Evolutionary conservation across 2,888 invertebrate species (phyloP), one percentile per base, ranked within the genome.

Genomic region (Drosophila conformis): DNA sequence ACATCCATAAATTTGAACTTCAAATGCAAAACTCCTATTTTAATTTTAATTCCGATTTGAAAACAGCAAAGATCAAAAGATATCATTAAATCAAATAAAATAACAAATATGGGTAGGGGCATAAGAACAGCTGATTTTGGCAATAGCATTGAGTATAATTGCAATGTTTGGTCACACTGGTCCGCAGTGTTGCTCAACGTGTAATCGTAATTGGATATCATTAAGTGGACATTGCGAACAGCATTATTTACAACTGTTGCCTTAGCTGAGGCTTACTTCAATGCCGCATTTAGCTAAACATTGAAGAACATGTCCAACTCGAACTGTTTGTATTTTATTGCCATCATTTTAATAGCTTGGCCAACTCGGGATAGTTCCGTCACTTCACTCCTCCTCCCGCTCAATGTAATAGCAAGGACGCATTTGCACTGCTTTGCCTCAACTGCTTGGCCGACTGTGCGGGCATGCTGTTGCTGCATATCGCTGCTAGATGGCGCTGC

Each of bases 321-420:
- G 15, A 54, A 25, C 35, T 29, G n/a, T 29, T 42, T 67, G 25
- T 13, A 27, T 46, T 40, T 56, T 35, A 40, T 42, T 25, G 13
- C n/a, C 36, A 31, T 76, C 67, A 63, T 64, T 54, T 56, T 68
- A 4, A 35, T 33, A 21, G 35, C 13, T 27, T 51, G 52, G 25
- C 2, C 40, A 38, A 18, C 7, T 56, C 35, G 2, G 18, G n/a
- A 33, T 18, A 21, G n/a, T 36, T 33, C 40, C 57, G 69, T 56
- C 64, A 25, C 48, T 49, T 40, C 48, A 13, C 46, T 33, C 46
- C 25, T 46, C 38, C 27, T n/a, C 11, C 40, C 38, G 42, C 31
- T 11, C 4, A 18, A 13, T 27, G 5, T 31, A 29, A 38, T 70
- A 83, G 87, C 72, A 69, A 87, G 89, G 87, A 83, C 83, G 87